Conservation (phyloP, 2,797 vertebrate species). For the Myotis pilosus region DNA sequence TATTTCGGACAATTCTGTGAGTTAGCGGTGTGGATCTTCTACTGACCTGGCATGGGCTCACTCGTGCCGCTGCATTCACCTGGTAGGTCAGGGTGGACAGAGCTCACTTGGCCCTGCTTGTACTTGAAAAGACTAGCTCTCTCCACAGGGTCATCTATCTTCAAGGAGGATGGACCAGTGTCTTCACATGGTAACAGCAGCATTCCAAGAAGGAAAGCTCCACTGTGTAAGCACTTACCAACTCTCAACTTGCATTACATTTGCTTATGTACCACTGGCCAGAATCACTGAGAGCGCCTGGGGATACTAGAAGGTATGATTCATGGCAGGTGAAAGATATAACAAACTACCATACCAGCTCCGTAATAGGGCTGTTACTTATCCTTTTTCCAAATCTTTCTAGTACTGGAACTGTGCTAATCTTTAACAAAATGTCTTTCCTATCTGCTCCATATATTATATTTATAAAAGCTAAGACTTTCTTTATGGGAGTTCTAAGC, state of each 20-base stretch:
- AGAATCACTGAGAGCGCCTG: not conserved
- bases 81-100: not conserved
- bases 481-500: conserved; percentile 62
- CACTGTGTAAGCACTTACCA: not conserved
- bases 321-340: not conserved
- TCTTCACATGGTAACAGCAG: not conserved
- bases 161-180: not conserved
- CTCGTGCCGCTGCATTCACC: not conserved
- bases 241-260: not conserved
- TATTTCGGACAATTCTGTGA: not conserved
- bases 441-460: conserved; percentile 46
- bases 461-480: conserved; percentile 62
- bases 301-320: not conserved
- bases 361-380: not conserved
- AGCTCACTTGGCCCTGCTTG: not conserved
- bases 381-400: not conserved
- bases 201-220: not conserved
- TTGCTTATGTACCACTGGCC: not conserved
- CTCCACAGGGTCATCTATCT: not conserved
- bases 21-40: not conserved
- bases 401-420: conserved; percentile 19
- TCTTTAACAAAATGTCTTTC: conserved; percentile 57
- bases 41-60: not conserved
- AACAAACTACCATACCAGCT: not conserved
- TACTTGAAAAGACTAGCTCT: not conserved